Conservation (phyloP, 2,113 vertebrate species). For the Vireo altiloquus region DNA sequence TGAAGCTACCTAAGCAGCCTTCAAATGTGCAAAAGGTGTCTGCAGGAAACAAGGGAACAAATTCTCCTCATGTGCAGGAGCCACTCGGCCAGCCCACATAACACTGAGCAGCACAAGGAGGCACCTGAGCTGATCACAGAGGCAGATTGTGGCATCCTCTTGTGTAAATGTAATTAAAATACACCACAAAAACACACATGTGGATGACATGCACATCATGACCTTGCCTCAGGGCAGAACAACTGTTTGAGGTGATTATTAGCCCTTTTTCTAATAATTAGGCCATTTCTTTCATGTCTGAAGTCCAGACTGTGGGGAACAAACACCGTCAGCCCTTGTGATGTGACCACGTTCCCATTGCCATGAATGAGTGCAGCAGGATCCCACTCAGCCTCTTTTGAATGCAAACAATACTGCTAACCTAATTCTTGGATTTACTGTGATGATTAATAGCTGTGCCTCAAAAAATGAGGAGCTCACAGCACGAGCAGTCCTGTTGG, state of each 20-base stretch:
- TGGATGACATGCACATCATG: neutral
- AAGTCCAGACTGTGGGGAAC: neutral
- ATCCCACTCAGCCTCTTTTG: neutral
- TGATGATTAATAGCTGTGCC: neutral
- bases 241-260: neutral
- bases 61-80: neutral
- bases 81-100: neutral
- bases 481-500: neutral
- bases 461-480: neutral
- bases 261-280: neutral
- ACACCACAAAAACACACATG: neutral
- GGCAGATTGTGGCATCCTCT: neutral
- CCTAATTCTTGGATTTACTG: neutral
- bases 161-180: neutral
- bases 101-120: rapidly evolving
- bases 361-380: neutral
- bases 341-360: neutral
- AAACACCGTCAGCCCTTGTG: neutral
- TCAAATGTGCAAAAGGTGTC: neutral
- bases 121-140: neutral
- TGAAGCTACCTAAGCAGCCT: neutral
- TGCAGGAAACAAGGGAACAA: neutral
- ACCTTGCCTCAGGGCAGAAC: neutral
- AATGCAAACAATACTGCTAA: neutral
- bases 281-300: neutral